phyloP scores from a whole-genome alignment of 2,113 vertebrate species.

The Phoxinus phoxinus region DNA sequence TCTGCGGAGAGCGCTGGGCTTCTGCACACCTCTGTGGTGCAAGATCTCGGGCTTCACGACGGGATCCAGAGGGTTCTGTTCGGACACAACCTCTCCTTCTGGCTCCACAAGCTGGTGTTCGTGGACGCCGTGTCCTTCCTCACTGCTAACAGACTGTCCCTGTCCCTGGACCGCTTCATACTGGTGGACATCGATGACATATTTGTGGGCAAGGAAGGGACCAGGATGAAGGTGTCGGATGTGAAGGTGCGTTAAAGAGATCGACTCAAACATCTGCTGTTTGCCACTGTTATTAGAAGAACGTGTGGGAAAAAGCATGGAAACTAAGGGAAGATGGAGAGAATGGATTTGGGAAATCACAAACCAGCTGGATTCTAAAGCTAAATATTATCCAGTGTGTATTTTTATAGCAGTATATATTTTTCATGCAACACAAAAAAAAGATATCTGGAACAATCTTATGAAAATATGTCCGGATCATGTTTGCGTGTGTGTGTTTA shows the following conservation, averaged over 20 bases:
- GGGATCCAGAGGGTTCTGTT: constrained; percentile 97
- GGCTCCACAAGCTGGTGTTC: constrained; percentile 96
- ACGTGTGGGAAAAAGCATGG: not conserved
- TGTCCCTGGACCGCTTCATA: constrained; percentile 92
- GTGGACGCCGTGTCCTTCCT: constrained; percentile 95
- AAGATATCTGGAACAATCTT: not conserved
- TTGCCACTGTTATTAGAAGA: not conserved
- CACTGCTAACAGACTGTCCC: constrained; percentile 89
- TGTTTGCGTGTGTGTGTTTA: not conserved
- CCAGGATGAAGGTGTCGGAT: constrained; percentile 94
- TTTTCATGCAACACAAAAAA: not conserved
- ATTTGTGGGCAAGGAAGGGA: constrained; percentile 97
- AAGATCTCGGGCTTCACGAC: constrained; percentile 94
- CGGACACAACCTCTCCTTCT: constrained; percentile 95
- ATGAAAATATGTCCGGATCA: not conserved
- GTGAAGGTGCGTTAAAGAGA: constrained; percentile 83
- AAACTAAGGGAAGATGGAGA: not conserved
- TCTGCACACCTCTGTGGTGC: constrained; percentile 91
- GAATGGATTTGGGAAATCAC: not conserved
- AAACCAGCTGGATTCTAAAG: too few species aligned
- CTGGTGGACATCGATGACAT: constrained; percentile 97
- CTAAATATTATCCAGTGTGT: too few species aligned
- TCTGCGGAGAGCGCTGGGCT: constrained; percentile 88
- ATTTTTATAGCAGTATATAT: too few species aligned
- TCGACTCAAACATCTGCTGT: not conserved